Conservation (phyloP, 2,113 vertebrate genomes). For the Vicugna pacos region DNA sequence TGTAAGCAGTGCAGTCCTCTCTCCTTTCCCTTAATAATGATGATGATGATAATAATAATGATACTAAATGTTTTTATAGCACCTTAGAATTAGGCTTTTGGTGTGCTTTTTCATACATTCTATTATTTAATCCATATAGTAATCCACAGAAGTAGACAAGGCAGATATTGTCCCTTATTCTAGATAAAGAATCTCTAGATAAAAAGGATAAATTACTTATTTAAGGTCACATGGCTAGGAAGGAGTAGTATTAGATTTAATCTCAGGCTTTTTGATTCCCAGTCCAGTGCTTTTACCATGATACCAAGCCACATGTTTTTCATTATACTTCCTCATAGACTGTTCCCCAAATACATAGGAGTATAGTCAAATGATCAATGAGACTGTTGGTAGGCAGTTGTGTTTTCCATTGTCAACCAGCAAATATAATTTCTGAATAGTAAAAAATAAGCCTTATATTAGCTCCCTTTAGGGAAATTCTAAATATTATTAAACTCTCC, state of each 20-base stretch:
- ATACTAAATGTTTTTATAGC: conserved; percentile 75
- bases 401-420: conserved; percentile 47
- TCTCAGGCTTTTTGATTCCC: conserved; percentile 23
- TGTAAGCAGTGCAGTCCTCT: conserved; percentile 80
- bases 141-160: not conserved
- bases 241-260: conserved; percentile 10
- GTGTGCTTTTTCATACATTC: conserved; percentile 59
- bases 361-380: conserved; percentile 29
- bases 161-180: not conserved
- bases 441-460: conserved; percentile 44
- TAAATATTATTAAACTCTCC: conserved; percentile 41
- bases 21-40: conserved; percentile 74
- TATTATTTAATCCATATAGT: conserved; percentile 49
- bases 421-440: conserved; percentile 40
- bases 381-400: conserved; percentile 40
- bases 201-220: not conserved
- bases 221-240: conserved; percentile 37
- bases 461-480: conserved; percentile 56
- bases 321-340: not conserved
- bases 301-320: conserved; percentile 44
- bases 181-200: conserved; percentile 26
- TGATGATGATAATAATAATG: conserved; percentile 61
- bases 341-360: not conserved
- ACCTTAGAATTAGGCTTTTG: conserved; percentile 57
- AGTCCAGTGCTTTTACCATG: conserved; percentile 17